Conservation (phyloP, 2,888 invertebrate genomes). For the Tenthredo livida region DNA sequence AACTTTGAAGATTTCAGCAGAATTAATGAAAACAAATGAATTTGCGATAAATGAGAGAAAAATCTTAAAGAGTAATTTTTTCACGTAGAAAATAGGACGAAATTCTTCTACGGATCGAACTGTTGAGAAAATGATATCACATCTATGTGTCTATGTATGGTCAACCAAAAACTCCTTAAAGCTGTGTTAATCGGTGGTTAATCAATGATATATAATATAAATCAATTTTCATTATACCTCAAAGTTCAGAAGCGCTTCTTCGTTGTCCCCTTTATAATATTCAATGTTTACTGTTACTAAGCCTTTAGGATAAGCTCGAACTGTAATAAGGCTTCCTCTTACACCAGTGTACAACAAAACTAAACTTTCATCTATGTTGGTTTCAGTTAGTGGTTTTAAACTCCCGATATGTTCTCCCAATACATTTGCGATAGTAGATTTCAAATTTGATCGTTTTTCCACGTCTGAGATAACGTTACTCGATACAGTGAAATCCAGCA, state of each 20-base stretch:
- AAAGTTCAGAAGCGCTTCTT: slow-evolving; percentile 86
- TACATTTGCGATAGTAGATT: slow-evolving; percentile 85
- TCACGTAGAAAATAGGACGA: background rate
- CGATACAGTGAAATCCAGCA: slow-evolving; percentile 90
- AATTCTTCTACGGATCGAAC: background rate
- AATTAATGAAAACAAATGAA: too few relatives aligned
- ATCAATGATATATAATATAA: background rate
- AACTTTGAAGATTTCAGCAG: too few relatives aligned
- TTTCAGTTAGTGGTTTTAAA: slow-evolving; percentile 85
- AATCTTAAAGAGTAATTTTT: background rate
- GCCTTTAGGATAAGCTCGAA: slow-evolving; percentile 88
- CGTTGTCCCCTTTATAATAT: slow-evolving; percentile 88
- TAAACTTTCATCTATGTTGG: slow-evolving; percentile 85
- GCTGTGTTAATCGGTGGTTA: background rate
- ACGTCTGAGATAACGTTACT: slow-evolving; percentile 84
- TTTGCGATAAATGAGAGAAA: too few relatives aligned
- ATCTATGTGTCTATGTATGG: background rate
- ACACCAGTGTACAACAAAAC: slow-evolving; percentile 87
- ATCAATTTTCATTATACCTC: slow-evolving; percentile 82
- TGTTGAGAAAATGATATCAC: background rate
- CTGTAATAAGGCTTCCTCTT: slow-evolving; percentile 84
- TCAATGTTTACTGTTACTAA: slow-evolving; percentile 91
- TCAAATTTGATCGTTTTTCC: slow-evolving; percentile 83
- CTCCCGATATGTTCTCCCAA: slow-evolving; percentile 86
- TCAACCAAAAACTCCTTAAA: background rate